phyloP scores from a whole-genome alignment of 2,113 vertebrate species.

The Brachyhypopomus gauderio region DNA sequence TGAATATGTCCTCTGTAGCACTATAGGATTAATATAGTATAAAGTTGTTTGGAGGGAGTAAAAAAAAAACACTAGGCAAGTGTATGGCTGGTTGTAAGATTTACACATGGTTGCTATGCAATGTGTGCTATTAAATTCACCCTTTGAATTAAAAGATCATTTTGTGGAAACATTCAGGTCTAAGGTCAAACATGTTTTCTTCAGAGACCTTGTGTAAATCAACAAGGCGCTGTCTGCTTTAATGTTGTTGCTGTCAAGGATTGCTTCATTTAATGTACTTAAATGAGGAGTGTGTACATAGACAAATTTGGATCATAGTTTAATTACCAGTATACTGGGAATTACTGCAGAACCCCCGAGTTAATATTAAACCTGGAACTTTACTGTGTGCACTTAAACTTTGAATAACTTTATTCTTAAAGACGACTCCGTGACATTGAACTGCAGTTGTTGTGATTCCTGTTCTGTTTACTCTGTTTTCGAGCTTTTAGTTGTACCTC shows the following conservation, averaged over 20 bases:
- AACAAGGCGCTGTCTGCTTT: not conserved
- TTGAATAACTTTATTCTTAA: not conserved
- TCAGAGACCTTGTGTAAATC: not conserved
- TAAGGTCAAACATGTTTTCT: not conserved
- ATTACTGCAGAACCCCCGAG: not conserved
- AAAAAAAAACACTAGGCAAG: not conserved
- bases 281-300: not conserved
- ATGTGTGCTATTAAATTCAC: not conserved
- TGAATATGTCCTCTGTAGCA: not conserved
- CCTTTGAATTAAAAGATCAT: not conserved
- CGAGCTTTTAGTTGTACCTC: not conserved
- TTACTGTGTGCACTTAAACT: not conserved
- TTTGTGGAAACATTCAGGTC: not conserved
- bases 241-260: not conserved
- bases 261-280: not conserved
- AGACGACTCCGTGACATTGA: not conserved
- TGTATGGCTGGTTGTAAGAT: not conserved
- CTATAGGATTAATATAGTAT: not conserved
- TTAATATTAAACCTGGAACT: conserved; percentile 15
- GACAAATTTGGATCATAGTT: not conserved
- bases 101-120: not conserved
- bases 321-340: not conserved
- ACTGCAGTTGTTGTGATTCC: not conserved
- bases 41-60: not conserved
- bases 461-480: not conserved